A percentile compares a stretch with the other conserved stretches of the same genome.
These are phyloP conservation scores for Cyprinus carpio DNA, from an alignment of 2,113 vertebrate species.

Conservation along the genomic window DNA sequence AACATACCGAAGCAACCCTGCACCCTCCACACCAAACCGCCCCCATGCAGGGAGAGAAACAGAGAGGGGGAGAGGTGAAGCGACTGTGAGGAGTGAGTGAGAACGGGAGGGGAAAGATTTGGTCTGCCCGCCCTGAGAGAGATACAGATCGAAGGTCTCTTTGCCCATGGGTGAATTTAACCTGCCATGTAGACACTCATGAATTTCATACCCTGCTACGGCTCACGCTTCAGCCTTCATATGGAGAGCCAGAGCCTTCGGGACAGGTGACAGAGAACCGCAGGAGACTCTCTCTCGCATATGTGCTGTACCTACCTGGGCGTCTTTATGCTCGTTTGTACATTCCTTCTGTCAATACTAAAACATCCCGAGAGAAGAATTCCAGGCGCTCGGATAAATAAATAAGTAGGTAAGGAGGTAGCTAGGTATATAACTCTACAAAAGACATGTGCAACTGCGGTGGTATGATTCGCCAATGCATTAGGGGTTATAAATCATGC, in stretches of 20 bases:
- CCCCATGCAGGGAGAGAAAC: conserved; percentile 42
- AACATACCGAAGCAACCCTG: conserved; percentile 48
- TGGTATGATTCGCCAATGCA: conserved; percentile 5
- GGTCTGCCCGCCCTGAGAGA: conserved; percentile 58
- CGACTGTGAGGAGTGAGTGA: conserved; percentile 5
- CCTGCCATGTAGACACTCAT: conserved; percentile 58
- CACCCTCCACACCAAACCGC: conserved; percentile 55
- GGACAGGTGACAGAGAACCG: conserved; percentile 28
- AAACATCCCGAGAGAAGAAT: conserved; percentile 36
- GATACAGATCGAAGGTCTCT: conserved; percentile 54
- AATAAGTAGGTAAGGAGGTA: conserved; percentile 8
- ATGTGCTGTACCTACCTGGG: background rate
- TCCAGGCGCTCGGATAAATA: conserved; percentile 9
- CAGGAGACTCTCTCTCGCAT: conserved; percentile 28
- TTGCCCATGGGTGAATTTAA: conserved; percentile 62
- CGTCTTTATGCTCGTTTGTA: conserved; percentile 35
- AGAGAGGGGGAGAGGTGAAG: conserved; percentile 31
- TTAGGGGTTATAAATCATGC: conserved; percentile 31
- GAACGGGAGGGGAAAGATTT: conserved; percentile 38
- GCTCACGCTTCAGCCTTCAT: conserved; percentile 39
- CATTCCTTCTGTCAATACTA: conserved; percentile 31
- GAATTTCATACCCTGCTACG: conserved; percentile 51
- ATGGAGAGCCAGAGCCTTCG: conserved; percentile 25
- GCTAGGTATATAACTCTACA: conserved; percentile 13
- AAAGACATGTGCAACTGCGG: conserved; percentile 31